Evolutionary conservation across 2,113 vertebrate species (phyloP).

Genomic region (Sus scrofa): T2T-Sscrofa CM000817.6:76446001-76446500

Average conservation of each 20-base stretch:
- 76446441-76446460: constrained; percentile 90
- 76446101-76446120: neutral
- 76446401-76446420: constrained; percentile 97
- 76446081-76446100: neutral
- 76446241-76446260: neutral
- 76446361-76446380: neutral
- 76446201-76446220: neutral
- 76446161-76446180: neutral
- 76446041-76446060: neutral
- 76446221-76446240: neutral
- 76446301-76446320: neutral
- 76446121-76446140: neutral
- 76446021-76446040: neutral
- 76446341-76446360: neutral
- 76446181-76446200: neutral
- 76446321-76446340: neutral
- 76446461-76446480: constrained; percentile 94
- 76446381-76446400: constrained; percentile 41
- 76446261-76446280: neutral
- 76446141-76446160: neutral
- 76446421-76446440: constrained; percentile 96
- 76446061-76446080: neutral
- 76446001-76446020: neutral
- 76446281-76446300: accelerated
- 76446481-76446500: constrained; percentile 97